These are phyloP conservation scores for Arenaria interpres DNA, from an alignment of 2,113 vertebrate species.

Conservation along the genomic window DNA sequence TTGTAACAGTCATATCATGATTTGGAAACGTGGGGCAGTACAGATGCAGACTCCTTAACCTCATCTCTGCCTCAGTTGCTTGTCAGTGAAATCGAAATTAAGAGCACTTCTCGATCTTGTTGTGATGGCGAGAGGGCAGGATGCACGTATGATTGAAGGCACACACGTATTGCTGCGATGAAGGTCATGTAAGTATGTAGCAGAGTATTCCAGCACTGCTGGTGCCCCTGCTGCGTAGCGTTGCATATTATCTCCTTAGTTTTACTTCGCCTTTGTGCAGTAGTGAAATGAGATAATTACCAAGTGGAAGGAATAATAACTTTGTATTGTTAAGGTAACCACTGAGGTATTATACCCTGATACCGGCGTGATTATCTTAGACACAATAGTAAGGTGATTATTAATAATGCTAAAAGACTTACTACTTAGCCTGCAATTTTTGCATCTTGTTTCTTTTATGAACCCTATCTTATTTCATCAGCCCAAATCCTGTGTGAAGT, in stretches of 20 bases:
- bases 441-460: background rate
- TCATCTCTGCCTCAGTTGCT: background rate
- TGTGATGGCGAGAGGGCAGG: background rate
- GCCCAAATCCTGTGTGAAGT: background rate
- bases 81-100: background rate
- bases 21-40: background rate
- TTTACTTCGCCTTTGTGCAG: conserved; percentile 37
- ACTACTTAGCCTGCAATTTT: conserved; percentile 43
- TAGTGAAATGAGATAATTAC: conserved; percentile 60
- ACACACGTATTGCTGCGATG: fast-evolving
- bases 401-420: conserved; percentile 47
- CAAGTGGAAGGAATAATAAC: conserved; percentile 59
- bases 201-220: background rate
- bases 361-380: background rate
- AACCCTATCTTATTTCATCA: conserved; percentile 25
- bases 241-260: background rate
- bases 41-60: background rate
- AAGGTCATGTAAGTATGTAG: background rate
- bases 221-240: background rate
- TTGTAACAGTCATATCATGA: background rate
- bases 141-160: background rate
- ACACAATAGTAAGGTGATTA: conserved; percentile 60
- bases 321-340: conserved; percentile 50
- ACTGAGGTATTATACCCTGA: conserved; percentile 43
- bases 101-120: background rate